Percentiles rank a stretch among this genome's conserved stretches.
phyloP scores from a whole-genome alignment of 2,888 invertebrate species.

The Acronicta alni region DNA sequence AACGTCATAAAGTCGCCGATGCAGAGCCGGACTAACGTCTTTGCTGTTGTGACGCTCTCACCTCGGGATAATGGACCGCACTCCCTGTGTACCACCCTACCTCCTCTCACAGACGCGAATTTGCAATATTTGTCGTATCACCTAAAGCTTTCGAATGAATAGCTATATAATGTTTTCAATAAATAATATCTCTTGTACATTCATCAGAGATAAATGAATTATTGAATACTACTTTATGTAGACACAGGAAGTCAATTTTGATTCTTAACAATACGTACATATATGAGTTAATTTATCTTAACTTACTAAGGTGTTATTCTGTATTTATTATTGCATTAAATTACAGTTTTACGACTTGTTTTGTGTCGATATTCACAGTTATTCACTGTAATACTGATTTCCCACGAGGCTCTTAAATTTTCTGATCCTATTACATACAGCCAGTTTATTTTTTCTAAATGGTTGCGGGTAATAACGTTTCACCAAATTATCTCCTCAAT shows the following conservation, averaged over 20 bases:
- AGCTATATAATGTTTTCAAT: constrained; percentile 21
- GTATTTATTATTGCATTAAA: constrained; percentile 8
- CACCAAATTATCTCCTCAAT: background rate
- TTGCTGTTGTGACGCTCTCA: constrained; percentile 83
- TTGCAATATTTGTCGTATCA: constrained; percentile 55
- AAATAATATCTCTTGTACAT: background rate
- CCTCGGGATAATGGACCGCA: constrained; percentile 84
- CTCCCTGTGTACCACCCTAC: constrained; percentile 56
- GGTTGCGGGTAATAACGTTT: constrained; percentile 7
- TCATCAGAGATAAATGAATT: too few species aligned
- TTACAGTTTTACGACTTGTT: constrained; percentile 25
- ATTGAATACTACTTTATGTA: too few species aligned
- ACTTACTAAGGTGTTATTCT: constrained; percentile 12
- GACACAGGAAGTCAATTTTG: too few species aligned
- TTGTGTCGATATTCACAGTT: constrained; percentile 33
- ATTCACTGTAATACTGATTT: constrained; percentile 45
- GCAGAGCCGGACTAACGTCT: constrained; percentile 87
- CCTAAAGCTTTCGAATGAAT: constrained; percentile 28
- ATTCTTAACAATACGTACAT: too few species aligned
- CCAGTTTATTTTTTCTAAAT: constrained; percentile 33
- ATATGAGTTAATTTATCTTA: background rate
- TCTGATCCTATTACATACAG: constrained; percentile 23
- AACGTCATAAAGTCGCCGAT: constrained; percentile 88
- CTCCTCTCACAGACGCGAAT: constrained; percentile 46
- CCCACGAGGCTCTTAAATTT: constrained; percentile 44